A percentile compares a stretch with the other conserved stretches of the same genome.
Evolutionary conservation across 92 coral and sea anemone genomes (phyloP).

Genomic region (Zoanthus solanderi): DNA sequence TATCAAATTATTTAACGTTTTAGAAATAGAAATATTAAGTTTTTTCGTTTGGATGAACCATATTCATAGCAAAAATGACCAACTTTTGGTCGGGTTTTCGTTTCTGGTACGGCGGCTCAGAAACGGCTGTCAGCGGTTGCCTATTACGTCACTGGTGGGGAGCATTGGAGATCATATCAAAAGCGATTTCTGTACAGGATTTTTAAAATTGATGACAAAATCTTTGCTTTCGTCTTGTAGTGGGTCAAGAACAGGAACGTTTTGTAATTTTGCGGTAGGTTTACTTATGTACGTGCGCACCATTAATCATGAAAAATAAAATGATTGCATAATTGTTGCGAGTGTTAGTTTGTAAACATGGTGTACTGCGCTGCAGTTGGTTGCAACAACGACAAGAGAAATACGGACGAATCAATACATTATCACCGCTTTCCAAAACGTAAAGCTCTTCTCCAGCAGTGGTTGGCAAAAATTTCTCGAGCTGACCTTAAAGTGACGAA

Average conservation of each 20-base stretch:
- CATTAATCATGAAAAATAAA: too few species aligned
- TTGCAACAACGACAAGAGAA: constrained; percentile 10
- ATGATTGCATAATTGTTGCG: background rate
- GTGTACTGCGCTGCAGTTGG: constrained; percentile 14
- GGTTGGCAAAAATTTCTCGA: constrained; percentile 51
- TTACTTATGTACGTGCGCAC: too few species aligned
- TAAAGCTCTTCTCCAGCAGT: constrained; percentile 29
- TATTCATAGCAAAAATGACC: constrained; percentile 1
- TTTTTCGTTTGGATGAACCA: background rate
- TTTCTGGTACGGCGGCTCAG: background rate
- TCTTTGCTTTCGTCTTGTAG: too few species aligned
- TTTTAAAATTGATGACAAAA: background rate
- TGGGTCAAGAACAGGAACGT: too few species aligned
- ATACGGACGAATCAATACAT: constrained; percentile 5
- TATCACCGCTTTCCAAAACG: constrained; percentile 22
- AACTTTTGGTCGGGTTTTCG: background rate
- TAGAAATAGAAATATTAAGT: background rate
- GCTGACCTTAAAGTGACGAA: constrained; percentile 30
- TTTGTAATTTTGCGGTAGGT: too few species aligned
- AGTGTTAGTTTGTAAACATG: constrained; percentile 9
- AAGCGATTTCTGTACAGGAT: background rate
- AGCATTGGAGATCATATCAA: constrained; percentile 1
- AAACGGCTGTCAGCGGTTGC: background rate
- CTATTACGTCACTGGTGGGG: background rate
- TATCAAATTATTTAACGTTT: too few species aligned